These are phyloP conservation scores for Stomorhina lunata DNA, from an alignment of 2,888 invertebrate genomes.

Conservation along the genomic window DNA sequence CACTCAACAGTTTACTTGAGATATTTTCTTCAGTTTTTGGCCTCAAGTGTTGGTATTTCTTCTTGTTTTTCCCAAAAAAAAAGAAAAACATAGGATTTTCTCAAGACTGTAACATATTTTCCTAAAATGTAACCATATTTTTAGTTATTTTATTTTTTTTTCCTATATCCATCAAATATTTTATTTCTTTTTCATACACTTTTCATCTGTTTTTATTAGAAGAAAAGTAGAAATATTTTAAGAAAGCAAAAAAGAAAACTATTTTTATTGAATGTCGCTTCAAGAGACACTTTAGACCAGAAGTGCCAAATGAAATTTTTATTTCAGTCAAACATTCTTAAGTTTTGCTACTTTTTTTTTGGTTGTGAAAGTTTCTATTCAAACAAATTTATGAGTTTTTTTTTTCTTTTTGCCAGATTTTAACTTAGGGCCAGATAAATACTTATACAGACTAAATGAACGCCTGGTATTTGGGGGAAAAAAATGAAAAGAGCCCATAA, in stretches of 20 bases:
- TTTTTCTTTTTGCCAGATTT: constrained; percentile 17
- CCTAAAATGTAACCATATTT: not conserved
- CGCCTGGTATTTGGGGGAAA: constrained; percentile 3
- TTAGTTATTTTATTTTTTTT: not conserved
- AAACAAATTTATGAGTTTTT: constrained; percentile 55
- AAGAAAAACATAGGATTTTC: no score
- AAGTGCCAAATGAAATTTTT: constrained; percentile 59
- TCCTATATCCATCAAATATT: not conserved
- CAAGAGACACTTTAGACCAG: constrained; percentile 47
- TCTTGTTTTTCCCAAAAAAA: no score
- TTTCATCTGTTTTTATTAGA: not conserved
- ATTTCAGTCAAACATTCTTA: constrained; percentile 40
- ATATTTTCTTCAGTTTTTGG: no score
- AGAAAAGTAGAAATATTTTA: not conserved
- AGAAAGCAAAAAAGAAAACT: not conserved
- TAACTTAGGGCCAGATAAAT: not conserved
- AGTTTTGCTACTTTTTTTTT: constrained; percentile 21
- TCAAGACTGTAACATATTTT: no score
- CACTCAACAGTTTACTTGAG: no score
- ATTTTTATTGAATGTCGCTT: constrained; percentile 25
- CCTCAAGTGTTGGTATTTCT: no score
- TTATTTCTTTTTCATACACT: not conserved
- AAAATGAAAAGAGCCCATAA: not conserved
- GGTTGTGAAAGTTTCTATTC: not conserved
- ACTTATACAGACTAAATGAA: constrained; percentile 7